Evolutionary conservation across 1,140 invertebrate species (phyloP), one percentile per base, ranked within the genome.

Genomic region (Polypedilum vanderplanki): DNA sequence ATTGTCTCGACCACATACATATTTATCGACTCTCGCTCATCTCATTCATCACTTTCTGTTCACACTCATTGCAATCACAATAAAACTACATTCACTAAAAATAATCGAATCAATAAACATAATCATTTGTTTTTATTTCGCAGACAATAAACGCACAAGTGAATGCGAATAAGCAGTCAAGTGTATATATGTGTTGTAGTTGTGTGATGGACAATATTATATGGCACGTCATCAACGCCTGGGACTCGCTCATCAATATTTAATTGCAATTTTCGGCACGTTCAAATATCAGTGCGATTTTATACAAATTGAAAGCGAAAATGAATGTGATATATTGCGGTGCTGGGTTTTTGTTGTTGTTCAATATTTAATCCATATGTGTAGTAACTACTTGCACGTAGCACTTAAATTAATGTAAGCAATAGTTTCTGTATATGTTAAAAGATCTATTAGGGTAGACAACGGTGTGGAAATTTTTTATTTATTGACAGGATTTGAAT

Each of bases 241-340:
- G 24, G 24, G 24, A 33, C 24, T 33, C 46, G 9, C n/a, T 57
- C 46, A 57, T 57, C 46, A 57, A 57, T 57, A 57, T 57, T 57
- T 57, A 57, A 57, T 57, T 57, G 46, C 46, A 57, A 57, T 57
- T 57, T 57, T 57, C 46, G n/a, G 12, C 46, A 57, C 46, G 46
- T 57, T 57, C 46, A 57, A 57, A 57, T 57, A 57, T 57, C 46
- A 57, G 46, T 57, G n/a, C 46, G n/a, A 57, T 57, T 57, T 57
- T 57, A 57, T 57, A 57, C 46, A 57, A 57, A 57, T 57, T 57
- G 46, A 57, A 57, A 57, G 46, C 46, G 46, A 57, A 57, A 57
- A 57, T 57, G 46, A 57, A 57, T 57, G 46, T 57, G 46, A 57
- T 57, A n/a, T 57, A 57, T 57, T n/a, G 46, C 5, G 24, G 24